phyloP scores from a whole-genome alignment of 2,113 vertebrate genomes.

The Neodontobutis hainanensis region DNA sequence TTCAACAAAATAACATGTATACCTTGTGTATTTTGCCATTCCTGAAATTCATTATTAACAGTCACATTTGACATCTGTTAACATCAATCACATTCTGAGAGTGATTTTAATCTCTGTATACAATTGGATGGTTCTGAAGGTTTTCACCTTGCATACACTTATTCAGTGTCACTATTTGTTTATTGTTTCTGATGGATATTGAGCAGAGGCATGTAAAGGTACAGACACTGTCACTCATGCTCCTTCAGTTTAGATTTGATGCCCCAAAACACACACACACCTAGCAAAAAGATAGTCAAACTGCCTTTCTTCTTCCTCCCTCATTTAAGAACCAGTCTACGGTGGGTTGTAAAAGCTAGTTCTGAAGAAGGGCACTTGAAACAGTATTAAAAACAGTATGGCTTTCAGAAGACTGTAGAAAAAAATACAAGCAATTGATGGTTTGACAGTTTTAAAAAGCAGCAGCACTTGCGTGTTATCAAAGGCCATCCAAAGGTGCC shows the following conservation, averaged over 20 bases:
- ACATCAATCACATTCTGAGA: conserved; percentile 40
- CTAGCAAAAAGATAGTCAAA: conserved; percentile 8
- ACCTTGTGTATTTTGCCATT: conserved; percentile 49
- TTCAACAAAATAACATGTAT: conserved; percentile 48
- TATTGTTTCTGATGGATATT: conserved; percentile 15
- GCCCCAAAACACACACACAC: conserved; percentile 13
- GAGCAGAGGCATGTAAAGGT: conserved; percentile 6
- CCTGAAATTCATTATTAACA: conserved; percentile 26
- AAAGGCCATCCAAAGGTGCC: conserved; percentile 32
- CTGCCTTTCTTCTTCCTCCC: conserved; percentile 16
- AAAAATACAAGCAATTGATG: neutral
- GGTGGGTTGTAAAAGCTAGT: conserved; percentile 41
- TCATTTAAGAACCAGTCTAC: conserved; percentile 17
- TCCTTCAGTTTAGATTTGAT: conserved; percentile 30
- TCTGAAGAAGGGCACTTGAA: conserved; percentile 63
- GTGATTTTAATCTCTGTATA: conserved; percentile 41
- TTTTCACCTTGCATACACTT: conserved; percentile 5
- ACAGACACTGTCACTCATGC: conserved; percentile 9
- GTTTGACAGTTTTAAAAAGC: conserved; percentile 35
- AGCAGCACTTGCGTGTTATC: conserved; percentile 37
- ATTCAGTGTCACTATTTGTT: conserved; percentile 13
- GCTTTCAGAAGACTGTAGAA: conserved; percentile 41
- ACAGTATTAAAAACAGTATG: conserved; percentile 38
- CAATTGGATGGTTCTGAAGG: conserved; percentile 8
- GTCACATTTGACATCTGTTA: conserved; percentile 23